These are phyloP conservation scores for Odontophorus gujanensis DNA, from an alignment of 2,113 vertebrate species.

Conservation along the genomic window DNA sequence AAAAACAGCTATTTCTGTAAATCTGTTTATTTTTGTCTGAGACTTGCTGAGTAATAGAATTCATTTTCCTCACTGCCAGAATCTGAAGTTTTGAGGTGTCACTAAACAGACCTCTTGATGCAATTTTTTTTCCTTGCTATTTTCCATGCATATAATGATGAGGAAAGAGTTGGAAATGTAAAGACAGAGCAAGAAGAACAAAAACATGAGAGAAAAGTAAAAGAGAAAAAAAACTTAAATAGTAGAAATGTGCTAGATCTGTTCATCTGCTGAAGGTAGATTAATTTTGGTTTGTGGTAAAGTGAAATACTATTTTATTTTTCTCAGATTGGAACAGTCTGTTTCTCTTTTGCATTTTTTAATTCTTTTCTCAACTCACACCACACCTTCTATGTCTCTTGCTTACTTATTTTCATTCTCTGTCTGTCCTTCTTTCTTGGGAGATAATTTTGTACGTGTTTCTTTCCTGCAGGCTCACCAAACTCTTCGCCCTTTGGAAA, in stretches of 20 bases:
- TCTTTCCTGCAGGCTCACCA: background rate
- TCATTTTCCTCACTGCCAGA: constrained; percentile 30
- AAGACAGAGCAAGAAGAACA: background rate
- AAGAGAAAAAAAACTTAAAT: background rate
- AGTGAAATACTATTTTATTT: background rate
- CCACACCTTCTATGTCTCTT: background rate
- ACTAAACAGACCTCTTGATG: background rate
- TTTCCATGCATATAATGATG: background rate
- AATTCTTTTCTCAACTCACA: background rate
- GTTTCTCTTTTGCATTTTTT: background rate
- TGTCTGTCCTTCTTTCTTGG: background rate
- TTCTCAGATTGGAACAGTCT: background rate
- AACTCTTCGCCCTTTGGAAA: background rate
- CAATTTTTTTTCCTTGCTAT: constrained; percentile 22
- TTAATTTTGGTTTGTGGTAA: background rate
- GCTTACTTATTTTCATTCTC: background rate
- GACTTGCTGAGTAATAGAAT: constrained; percentile 6
- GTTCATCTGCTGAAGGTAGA: background rate
- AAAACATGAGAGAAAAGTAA: background rate
- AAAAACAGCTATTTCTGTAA: constrained; percentile 25
- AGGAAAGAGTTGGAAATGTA: background rate
- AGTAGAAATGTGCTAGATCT: background rate
- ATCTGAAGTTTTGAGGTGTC: constrained; percentile 19
- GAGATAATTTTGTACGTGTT: background rate
- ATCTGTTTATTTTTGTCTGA: constrained; percentile 12